Base-by-base conservation (phyloP, 1,140 invertebrate genomes). In the Mesaphorura yosii region DNA sequence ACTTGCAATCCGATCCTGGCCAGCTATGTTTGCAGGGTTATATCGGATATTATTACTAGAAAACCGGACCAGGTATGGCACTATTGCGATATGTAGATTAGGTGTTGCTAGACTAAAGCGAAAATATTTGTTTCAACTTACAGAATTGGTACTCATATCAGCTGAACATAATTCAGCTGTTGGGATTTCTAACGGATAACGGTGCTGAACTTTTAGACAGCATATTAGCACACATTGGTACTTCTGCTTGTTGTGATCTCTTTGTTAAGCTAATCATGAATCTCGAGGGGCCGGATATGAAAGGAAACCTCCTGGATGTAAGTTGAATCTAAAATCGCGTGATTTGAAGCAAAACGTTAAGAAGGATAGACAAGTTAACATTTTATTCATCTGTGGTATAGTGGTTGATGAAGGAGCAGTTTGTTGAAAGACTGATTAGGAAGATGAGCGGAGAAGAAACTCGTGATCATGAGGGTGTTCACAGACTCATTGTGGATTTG, bases 191-290 rank as follows among this genome's bases (percentile, higher is more conserved):
- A n/a, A 31, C 25, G 12, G 55, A 59, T 17, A 31, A 46, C n/a
- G 81, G 82, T 68, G 79, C 82, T 57, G 83, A 85, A 68, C 92
- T 93, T 76, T 77, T 96, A 66, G 78, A 83, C 60, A 76, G 84
- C 64, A 74, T 94, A 60, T 73, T 94, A 58, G 79, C 83, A 64
- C 91, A 96, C 72, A 78, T 96, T 63, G 82, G 87, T 63, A 94
- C 90, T 28, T 95, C 90, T 17, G 88, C 92, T 58, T 88, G 96
- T 64, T 92, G 92, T 79, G 91, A 96, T 77, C 78, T 93, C 53
- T 78, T 93, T 59, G 78, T 90, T 57, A 84, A 88, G 70, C 78
- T 91, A 55, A 78, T 93, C 65, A 88, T 86, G 40, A 80, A 86
- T 69, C 80, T 93, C 39, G 85, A 89, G 67, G 83, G 80, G 52